Conservation (phyloP, 2,113 vertebrate genomes). For the Melanotaenia duboulayi region DNA sequence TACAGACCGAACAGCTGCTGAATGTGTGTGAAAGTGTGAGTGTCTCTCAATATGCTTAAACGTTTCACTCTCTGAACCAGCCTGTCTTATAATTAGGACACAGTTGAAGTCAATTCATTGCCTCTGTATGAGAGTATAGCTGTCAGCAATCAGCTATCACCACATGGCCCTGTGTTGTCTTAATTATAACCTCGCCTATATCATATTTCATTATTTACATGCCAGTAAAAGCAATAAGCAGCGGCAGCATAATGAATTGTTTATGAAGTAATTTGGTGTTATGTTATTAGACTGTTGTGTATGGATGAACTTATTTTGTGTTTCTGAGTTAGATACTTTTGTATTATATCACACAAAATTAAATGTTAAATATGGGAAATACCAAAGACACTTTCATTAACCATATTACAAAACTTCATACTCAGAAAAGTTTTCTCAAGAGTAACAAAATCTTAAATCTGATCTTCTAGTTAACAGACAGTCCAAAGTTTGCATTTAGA, state of each 20-base stretch:
- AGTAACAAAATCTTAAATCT: too few species aligned
- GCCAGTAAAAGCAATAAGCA: neutral
- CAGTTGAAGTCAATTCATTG: slow-evolving; percentile 29
- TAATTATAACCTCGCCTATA: neutral
- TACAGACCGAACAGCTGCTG: slow-evolving; percentile 15
- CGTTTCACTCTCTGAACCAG: slow-evolving; percentile 1
- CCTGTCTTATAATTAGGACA: slow-evolving; percentile 1
- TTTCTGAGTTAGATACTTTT: neutral
- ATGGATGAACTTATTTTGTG: neutral
- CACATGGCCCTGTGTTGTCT: neutral
- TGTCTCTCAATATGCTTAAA: slow-evolving; percentile 7
- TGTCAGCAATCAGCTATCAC: neutral
- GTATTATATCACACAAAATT: neutral
- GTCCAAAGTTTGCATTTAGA: too few species aligned
- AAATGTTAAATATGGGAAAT: neutral
- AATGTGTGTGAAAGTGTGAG: slow-evolving; percentile 18
- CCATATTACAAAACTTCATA: too few species aligned
- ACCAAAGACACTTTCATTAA: too few species aligned
- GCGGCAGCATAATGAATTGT: neutral
- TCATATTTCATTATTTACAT: slow-evolving; percentile 11
- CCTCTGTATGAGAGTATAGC: neutral
- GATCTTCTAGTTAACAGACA: too few species aligned
- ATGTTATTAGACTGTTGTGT: neutral
- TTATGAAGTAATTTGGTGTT: neutral
- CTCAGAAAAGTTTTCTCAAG: too few species aligned